Conservation (phyloP, 1,140 invertebrate species). For the Pseudobourletiella spinata region DNA sequence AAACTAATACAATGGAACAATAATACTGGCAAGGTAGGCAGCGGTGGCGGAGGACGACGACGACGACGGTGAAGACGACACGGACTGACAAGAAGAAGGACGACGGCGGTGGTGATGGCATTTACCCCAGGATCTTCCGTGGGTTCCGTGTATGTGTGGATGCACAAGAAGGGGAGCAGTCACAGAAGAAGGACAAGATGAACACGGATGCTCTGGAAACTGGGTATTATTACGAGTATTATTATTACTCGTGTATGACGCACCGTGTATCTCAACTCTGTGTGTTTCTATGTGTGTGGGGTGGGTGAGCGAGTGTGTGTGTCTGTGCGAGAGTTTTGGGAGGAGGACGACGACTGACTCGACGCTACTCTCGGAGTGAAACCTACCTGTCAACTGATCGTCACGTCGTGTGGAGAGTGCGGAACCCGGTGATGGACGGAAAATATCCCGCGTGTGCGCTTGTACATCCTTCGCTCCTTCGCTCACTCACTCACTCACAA, state of each 20-base stretch:
- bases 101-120: background rate
- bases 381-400: conserved; percentile 37
- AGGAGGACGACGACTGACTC: background rate
- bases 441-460: conserved; percentile 34
- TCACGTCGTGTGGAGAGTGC: conserved; percentile 32
- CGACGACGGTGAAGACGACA: background rate
- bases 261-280: too few relatives aligned
- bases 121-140: too few relatives aligned
- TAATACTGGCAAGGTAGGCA: background rate
- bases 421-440: conserved; percentile 35
- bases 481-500: background rate
- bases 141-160: too few relatives aligned
- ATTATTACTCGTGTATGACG: too few relatives aligned
- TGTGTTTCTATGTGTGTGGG: too few relatives aligned
- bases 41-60: background rate
- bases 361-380: conserved; percentile 28
- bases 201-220: too few relatives aligned
- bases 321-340: background rate
- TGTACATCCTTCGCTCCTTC: conserved; percentile 10
- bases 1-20: conserved; percentile 5
- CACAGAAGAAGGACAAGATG: too few relatives aligned
- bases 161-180: too few relatives aligned
- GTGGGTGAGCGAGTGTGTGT: background rate
- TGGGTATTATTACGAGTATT: too few relatives aligned
- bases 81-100: background rate